A percentile compares a stretch with the other conserved stretches of the same genome.
Evolutionary conservation across 2,797 vertebrate species (phyloP).

Genomic region (Esox lucius): DNA sequence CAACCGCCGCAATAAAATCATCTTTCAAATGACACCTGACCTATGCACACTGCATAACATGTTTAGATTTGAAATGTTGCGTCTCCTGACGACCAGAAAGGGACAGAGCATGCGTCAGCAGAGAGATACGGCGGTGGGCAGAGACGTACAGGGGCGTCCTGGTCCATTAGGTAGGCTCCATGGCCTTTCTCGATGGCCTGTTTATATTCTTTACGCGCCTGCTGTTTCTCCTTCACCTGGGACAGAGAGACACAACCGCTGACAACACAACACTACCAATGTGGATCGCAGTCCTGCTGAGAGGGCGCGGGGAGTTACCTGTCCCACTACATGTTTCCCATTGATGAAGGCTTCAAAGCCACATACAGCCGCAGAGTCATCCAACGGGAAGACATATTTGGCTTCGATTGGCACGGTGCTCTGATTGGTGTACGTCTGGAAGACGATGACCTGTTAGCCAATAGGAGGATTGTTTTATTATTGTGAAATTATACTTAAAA

Average conservation of each 20-base stretch:
- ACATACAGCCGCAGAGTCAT: slow-evolving; percentile 85
- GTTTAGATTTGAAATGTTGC: no score
- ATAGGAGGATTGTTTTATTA: neutral
- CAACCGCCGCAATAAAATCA: neutral
- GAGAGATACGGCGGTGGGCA: neutral
- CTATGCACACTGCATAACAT: neutral
- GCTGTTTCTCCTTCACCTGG: slow-evolving; percentile 87
- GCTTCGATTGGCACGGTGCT: slow-evolving; percentile 80
- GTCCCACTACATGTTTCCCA: slow-evolving; percentile 84
- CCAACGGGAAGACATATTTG: slow-evolving; percentile 89
- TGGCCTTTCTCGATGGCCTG: slow-evolving; percentile 80
- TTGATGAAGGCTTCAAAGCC: slow-evolving; percentile 92
- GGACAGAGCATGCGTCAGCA: neutral
- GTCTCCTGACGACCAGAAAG: neutral
- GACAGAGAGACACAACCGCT: slow-evolving; percentile 15
- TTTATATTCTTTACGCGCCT: slow-evolving; percentile 79
- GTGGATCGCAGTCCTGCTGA: neutral
- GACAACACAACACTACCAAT: neutral
- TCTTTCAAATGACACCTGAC: neutral
- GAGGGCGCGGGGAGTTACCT: slow-evolving; percentile 68
- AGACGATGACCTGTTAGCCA: slow-evolving; percentile 78
- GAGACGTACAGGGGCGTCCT: slow-evolving; percentile 80
- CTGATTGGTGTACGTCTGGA: slow-evolving; percentile 85
- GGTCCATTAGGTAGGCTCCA: slow-evolving; percentile 90
- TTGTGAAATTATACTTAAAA: no score